A percentile compares a stretch with the other conserved stretches of the same genome.
Evolutionary conservation across 2,113 vertebrate genomes (phyloP).

Genomic region (Gallinago undulata): DNA sequence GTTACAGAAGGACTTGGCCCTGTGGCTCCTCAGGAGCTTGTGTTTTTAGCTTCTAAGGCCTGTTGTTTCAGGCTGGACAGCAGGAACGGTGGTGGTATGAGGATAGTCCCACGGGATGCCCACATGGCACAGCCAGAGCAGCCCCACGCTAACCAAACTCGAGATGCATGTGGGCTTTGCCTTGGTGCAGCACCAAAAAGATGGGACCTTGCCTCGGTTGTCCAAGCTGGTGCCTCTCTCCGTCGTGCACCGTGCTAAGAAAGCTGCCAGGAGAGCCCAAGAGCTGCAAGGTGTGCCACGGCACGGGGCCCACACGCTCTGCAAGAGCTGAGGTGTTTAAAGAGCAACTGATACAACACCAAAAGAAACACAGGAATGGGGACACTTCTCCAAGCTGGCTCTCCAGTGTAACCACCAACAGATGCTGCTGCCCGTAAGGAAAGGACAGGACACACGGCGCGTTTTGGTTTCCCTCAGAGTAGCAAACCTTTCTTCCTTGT

Average conservation of each 20-base stretch:
- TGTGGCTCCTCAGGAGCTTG: neutral
- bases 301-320: rapidly evolving
- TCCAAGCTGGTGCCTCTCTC: neutral
- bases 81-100: rapidly evolving
- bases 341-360: neutral
- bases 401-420: constrained; percentile 29
- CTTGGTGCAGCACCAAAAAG: neutral
- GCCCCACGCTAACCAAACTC: neutral
- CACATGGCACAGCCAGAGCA: rapidly evolving
- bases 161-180: rapidly evolving
- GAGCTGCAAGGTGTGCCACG: neutral
- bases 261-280: neutral
- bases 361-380: neutral
- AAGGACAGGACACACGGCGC: neutral
- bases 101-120: neutral
- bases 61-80: neutral
- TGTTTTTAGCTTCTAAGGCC: neutral
- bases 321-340: neutral
- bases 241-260: neutral
- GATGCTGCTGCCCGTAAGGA: constrained; percentile 7
- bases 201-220: neutral
- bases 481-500: neutral
- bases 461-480: constrained; percentile 1
- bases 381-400: neutral
- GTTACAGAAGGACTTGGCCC: neutral